Base-by-base conservation (phyloP, 2,797 vertebrate genomes). In the Argentina silus region DNA sequence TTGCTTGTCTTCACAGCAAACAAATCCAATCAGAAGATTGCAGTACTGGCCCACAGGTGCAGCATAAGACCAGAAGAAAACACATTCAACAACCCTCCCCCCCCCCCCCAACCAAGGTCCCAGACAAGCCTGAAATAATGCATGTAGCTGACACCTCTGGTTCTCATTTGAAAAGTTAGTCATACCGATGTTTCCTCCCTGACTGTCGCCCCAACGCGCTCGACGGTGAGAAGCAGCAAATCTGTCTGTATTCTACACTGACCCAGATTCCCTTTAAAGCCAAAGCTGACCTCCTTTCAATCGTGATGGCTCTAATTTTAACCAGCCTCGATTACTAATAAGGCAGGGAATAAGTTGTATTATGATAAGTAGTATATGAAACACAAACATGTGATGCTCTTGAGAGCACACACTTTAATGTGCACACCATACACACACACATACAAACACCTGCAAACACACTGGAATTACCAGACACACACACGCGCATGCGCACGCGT, bases 281-380 rank as follows among this genome's bases (percentile, higher is more conserved):
- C 85, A 71, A 88, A 81, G 86, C 86, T 92, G 92, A 86, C 92
- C 93, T 93, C 89, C 81, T 94, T 93, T 93, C 86, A 80, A 93
- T 91, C 74, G 80, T 87, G 89, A 87, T 81, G 78, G 69, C 84
- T 79, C 91, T 93, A 93, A 93, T 93, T 93, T 90, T 94, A 94
- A 85, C 87, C 84, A 82, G 75, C 86, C 81, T 15, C 44, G 78
- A 84, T 87, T 91, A 36, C 27, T 36, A 91, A 90, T 86, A 90
- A 91, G 86, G 77, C 77, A 53, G 81, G 82, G 85, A 88, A 86
- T 88, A 4, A 36, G 27, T 36, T 36, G 27, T 36, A 36, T 36
- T 36, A 36, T 89, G 87, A 90, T 92, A 91, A 93, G 92, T 87
- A 87, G 81, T 88, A 81, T 88, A 87, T 64, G 72, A 87, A 86